Evolutionary conservation across 2,113 vertebrate genomes (phyloP).

Genomic region (Siniperca chuatsi): DNA sequence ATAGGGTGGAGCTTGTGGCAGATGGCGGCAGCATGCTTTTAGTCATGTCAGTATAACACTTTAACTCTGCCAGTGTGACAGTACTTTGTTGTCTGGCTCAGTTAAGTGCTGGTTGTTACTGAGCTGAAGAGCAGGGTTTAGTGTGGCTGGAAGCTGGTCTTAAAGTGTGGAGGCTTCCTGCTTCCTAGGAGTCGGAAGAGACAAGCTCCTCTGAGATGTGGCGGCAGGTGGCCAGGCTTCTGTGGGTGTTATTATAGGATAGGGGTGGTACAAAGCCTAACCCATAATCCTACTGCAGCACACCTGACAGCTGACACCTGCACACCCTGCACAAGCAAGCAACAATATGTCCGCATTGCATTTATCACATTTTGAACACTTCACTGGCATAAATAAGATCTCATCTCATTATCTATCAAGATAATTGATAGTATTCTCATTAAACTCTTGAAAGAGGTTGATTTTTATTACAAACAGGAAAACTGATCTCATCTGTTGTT

Average conservation of each 20-base stretch:
- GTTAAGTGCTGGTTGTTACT: slow-evolving; percentile 72
- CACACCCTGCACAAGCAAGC: slow-evolving; percentile 40
- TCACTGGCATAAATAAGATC: slow-evolving; percentile 17
- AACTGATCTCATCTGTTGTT: not conserved
- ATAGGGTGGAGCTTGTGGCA: slow-evolving; percentile 14
- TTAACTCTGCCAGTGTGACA: slow-evolving; percentile 54
- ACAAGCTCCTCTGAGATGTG: slow-evolving; percentile 66
- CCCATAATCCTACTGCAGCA: slow-evolving; percentile 73
- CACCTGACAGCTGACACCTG: slow-evolving; percentile 87
- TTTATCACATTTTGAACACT: slow-evolving; percentile 42
- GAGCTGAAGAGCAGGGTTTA: slow-evolving; percentile 72
- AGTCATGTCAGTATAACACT: slow-evolving; percentile 51
- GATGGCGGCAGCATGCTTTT: slow-evolving; percentile 34
- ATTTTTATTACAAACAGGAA: not conserved
- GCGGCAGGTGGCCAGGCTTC: slow-evolving; percentile 78
- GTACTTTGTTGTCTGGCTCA: slow-evolving; percentile 67
- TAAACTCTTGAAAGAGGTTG: not conserved
- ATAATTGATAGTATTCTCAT: not conserved
- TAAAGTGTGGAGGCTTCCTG: slow-evolving; percentile 76
- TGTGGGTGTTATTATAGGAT: slow-evolving; percentile 81
- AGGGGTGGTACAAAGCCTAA: slow-evolving; percentile 64
- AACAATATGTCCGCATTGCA: slow-evolving; percentile 36
- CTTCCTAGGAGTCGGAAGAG: slow-evolving; percentile 72
- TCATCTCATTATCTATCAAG: not conserved
- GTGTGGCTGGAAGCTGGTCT: slow-evolving; percentile 68